Evolutionary conservation across 2,797 vertebrate genomes (phyloP).

Genomic region (Menidia menidia): DNA sequence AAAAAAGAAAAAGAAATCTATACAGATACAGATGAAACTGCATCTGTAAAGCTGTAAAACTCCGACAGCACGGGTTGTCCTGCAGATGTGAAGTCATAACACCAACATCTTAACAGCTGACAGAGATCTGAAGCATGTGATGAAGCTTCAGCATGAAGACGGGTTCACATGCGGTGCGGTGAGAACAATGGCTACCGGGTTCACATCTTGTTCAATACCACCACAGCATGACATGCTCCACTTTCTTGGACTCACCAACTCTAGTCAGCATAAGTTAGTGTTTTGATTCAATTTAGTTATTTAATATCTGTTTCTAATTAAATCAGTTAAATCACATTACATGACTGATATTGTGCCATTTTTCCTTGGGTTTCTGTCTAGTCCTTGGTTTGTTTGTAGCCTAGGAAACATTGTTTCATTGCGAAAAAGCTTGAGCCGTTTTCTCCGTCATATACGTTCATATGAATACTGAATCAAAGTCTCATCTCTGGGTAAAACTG

Average conservation of each 20-base stretch:
- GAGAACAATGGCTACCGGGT: conserved; percentile 45
- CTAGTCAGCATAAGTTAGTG: conserved; percentile 2
- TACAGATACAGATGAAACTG: conserved; percentile 43
- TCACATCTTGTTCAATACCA: conserved; percentile 9
- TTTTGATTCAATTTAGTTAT: conserved; percentile 13
- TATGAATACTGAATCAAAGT: background rate
- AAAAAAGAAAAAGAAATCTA: conserved; percentile 26
- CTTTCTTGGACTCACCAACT: background rate
- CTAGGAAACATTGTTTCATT: background rate
- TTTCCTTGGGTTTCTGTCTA: conserved; percentile 3
- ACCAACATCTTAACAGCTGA: conserved; percentile 22
- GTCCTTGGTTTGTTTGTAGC: background rate
- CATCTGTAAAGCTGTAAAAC: conserved; percentile 36
- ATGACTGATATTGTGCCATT: conserved; percentile 7
- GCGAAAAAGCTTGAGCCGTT: background rate
- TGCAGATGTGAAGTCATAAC: conserved; percentile 44
- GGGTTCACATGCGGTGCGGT: conserved; percentile 27
- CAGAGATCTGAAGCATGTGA: conserved; percentile 51
- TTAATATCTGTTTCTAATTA: conserved; percentile 14
- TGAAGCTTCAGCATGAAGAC: conserved; percentile 23
- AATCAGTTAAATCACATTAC: conserved; percentile 17
- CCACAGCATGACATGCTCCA: background rate
- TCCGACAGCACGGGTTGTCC: conserved; percentile 1
- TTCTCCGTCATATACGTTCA: background rate
- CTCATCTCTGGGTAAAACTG: background rate